Percentiles rank a stretch among this genome's conserved stretches.
These are phyloP conservation scores for Tachypleus tridentatus DNA, from an alignment of 1,140 invertebrate species.

Conservation along the genomic window DNA sequence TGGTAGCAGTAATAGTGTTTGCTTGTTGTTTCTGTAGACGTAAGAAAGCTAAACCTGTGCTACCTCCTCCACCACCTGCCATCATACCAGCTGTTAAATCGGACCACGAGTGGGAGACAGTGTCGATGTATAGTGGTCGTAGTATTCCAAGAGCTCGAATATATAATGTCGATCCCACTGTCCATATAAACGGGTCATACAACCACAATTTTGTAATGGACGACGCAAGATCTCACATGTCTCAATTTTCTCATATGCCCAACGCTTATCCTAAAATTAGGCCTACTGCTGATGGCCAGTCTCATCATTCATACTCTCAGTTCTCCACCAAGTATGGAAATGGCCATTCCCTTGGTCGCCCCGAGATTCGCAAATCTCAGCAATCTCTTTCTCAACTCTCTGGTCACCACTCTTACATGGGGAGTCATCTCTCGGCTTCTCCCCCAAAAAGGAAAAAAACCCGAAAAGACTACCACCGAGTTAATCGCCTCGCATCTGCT, in stretches of 20 bases:
- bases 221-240: slow-evolving; percentile 5
- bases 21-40: slow-evolving; percentile 64
- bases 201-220: slow-evolving; percentile 33
- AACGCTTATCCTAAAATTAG: slow-evolving; percentile 57
- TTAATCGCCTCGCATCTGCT: slow-evolving; percentile 22
- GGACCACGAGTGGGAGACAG: slow-evolving; percentile 72
- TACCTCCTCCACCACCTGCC: slow-evolving; percentile 38
- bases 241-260: slow-evolving; percentile 42
- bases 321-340: slow-evolving; percentile 9
- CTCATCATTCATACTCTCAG: slow-evolving; percentile 13
- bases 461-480: slow-evolving; percentile 22
- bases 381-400: slow-evolving; percentile 12
- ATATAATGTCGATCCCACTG: slow-evolving; percentile 41
- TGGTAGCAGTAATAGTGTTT: slow-evolving; percentile 69
- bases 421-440: slow-evolving; percentile 57
- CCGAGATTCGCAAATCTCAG: slow-evolving; percentile 36
- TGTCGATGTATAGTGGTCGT: slow-evolving; percentile 77
- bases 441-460: slow-evolving; percentile 17
- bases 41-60: slow-evolving; percentile 37
- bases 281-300: slow-evolving; percentile 22
- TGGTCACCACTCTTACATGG: slow-evolving; percentile 56
- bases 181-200: slow-evolving; percentile 63
- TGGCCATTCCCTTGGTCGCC: slow-evolving; percentile 40
- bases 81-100: slow-evolving; percentile 21
- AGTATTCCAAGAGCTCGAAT: slow-evolving; percentile 74